These are phyloP conservation scores for Nasonovia ribisnigri DNA, from an alignment of 2,888 invertebrate genomes.

Conservation along the genomic window DNA sequence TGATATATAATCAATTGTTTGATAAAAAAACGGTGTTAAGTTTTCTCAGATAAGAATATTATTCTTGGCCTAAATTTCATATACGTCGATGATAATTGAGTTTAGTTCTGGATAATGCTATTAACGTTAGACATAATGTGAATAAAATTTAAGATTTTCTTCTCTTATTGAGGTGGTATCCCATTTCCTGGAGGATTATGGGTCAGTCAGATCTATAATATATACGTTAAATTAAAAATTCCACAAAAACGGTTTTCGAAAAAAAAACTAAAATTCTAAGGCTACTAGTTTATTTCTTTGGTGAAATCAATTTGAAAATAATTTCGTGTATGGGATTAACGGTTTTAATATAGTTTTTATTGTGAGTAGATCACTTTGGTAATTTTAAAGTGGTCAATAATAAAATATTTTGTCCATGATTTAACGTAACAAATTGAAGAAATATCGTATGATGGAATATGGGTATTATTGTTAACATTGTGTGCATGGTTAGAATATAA, in stretches of 20 bases:
- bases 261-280: background rate
- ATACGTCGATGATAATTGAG: background rate
- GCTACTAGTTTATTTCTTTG: background rate
- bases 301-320: background rate
- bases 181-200: background rate
- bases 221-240: background rate
- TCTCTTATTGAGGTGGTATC: background rate
- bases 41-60: background rate
- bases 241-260: background rate
- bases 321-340: background rate
- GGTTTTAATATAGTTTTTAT: background rate
- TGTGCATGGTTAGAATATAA: background rate
- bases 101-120: background rate
- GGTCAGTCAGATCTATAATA: background rate
- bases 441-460: background rate
- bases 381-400: slow-evolving; percentile 9
- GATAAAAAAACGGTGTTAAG: background rate
- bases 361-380: background rate
- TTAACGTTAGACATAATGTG: background rate
- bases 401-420: slow-evolving; percentile 25
- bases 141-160: slow-evolving; percentile 14
- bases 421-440: slow-evolving; percentile 32
- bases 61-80: slow-evolving; percentile 2
- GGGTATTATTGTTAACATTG: background rate
- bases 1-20: background rate